phyloP scores from a whole-genome alignment of 2,888 invertebrate species.

The Hymenopus coronatus region DNA sequence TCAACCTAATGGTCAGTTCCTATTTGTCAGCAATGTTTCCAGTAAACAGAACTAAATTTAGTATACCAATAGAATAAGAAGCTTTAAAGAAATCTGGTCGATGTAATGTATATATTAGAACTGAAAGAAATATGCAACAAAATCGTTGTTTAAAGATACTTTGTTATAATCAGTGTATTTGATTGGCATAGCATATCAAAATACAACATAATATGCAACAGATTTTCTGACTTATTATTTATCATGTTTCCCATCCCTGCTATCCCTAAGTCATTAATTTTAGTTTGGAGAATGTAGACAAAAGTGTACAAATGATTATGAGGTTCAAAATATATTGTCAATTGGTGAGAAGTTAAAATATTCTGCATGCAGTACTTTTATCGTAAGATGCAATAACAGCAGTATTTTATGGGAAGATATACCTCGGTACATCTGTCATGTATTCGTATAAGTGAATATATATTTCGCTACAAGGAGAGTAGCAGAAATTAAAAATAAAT shows the following conservation, averaged over 20 bases:
- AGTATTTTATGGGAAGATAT: no score
- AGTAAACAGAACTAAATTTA: not conserved
- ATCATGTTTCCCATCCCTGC: not conserved
- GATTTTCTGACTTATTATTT: not conserved
- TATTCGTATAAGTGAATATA: no score
- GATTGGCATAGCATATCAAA: not conserved
- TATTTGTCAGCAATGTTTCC: not conserved
- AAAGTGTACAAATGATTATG: no score
- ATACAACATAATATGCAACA: not conserved
- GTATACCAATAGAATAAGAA: not conserved
- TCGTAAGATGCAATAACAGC: no score
- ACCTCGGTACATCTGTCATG: no score
- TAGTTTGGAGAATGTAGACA: not conserved
- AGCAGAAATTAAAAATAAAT: no score
- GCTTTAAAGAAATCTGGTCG: not conserved
- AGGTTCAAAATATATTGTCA: no score
- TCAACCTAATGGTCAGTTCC: not conserved
- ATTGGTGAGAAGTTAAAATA: no score
- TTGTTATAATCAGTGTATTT: not conserved
- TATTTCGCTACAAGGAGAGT: no score
- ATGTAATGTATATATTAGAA: not conserved
- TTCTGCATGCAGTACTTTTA: no score
- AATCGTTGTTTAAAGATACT: not conserved
- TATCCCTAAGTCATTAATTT: not conserved
- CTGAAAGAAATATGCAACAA: not conserved